phyloP scores from a whole-genome alignment of 1,140 invertebrate genomes.

The Atta colombica region DNA sequence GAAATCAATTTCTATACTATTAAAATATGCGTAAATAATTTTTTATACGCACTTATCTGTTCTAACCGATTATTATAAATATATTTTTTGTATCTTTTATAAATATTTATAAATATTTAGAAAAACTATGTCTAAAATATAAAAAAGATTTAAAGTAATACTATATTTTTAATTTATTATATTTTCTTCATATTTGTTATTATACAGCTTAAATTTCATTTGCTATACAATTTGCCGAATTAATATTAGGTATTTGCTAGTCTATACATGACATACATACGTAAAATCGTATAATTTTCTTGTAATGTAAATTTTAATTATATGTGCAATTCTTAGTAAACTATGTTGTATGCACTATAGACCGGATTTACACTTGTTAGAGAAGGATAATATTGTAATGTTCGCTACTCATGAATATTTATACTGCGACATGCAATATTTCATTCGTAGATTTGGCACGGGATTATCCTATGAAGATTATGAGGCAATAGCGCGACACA shows the following conservation, averaged over 20 bases:
- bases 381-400: constrained; percentile 6
- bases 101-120: neutral
- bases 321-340: constrained; percentile 24
- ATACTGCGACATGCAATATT: neutral
- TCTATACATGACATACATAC: neutral
- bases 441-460: constrained; percentile 67
- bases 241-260: neutral
- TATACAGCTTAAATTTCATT: constrained; percentile 1
- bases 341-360: neutral
- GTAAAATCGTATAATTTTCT: neutral
- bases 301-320: constrained; percentile 37
- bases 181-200: neutral
- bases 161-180: neutral
- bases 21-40: neutral
- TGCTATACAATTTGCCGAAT: neutral
- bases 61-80: neutral
- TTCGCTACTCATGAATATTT: constrained; percentile 37
- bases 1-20: neutral
- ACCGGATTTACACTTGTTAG: neutral
- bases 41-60: neutral
- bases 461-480: constrained; percentile 85
- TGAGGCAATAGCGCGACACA: constrained; percentile 84
- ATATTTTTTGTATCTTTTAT: neutral
- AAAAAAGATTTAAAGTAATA: neutral
- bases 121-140: neutral